phyloP scores from a whole-genome alignment of 1,140 invertebrate genomes.

The Pseudachorutes palmiensis region DNA sequence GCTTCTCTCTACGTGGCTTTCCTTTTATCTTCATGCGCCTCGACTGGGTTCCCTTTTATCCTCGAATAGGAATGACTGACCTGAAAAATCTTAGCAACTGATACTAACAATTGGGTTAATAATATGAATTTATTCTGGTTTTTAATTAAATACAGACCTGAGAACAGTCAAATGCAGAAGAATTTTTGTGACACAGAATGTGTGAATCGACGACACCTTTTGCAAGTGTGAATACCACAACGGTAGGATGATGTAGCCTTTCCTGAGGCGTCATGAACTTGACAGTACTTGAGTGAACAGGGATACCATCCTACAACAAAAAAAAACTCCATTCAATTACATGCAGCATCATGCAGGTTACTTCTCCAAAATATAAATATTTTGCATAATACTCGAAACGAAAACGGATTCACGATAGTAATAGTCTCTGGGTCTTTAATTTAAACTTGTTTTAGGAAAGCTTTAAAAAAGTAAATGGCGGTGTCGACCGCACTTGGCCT shows the following conservation, averaged over 20 bases:
- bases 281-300: constrained; percentile 88
- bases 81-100: no score
- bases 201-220: constrained; percentile 74
- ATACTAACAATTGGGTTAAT: no score
- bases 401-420: no score
- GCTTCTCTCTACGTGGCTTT: no score
- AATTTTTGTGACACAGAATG: constrained; percentile 74
- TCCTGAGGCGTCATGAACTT: constrained; percentile 55
- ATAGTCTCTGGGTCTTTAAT: no score
- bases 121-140: no score
- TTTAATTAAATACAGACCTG: no score
- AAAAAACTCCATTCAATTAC: background rate
- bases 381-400: background rate
- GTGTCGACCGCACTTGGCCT: background rate
- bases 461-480: no score
- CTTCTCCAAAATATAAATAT: background rate
- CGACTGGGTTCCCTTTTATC: no score
- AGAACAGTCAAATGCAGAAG: constrained; percentile 60
- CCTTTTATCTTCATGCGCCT: no score
- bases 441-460: no score
- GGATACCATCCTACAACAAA: constrained; percentile 62
- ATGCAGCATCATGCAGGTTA: background rate
- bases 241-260: constrained; percentile 60
- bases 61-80: no score
- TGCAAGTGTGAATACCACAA: constrained; percentile 91